Conservation (phyloP, 2,113 vertebrate species). For the Psammodynastes pulverulentus region DNA sequence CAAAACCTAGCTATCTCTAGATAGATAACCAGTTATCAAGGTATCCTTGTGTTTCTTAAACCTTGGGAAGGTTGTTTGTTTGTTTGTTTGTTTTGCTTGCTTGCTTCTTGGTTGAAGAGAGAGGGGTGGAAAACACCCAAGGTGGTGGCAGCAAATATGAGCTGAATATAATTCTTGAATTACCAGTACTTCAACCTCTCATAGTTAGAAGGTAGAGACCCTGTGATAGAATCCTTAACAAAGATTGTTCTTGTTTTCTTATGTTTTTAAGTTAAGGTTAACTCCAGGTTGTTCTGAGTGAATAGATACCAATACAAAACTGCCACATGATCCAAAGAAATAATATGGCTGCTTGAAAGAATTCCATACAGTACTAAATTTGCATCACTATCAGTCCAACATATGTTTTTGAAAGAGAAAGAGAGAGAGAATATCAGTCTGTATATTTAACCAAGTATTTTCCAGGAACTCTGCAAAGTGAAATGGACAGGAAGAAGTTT, state of each 20-base stretch:
- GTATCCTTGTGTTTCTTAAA: neutral
- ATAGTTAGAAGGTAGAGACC: neutral
- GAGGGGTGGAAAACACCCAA: neutral
- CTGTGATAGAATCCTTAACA: neutral
- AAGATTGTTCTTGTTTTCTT: neutral
- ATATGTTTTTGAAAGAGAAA: neutral
- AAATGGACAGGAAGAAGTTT: neutral
- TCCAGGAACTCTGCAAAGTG: neutral
- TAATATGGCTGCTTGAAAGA: neutral
- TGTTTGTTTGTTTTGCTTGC: neutral
- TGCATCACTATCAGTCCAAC: neutral
- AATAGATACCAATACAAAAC: neutral
- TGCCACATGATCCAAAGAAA: neutral
- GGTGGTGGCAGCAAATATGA: neutral
- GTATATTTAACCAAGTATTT: neutral
- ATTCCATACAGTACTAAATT: neutral
- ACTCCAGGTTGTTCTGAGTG: neutral
- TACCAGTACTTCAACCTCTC: too few species aligned
- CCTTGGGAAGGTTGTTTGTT: neutral
- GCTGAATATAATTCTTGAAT: neutral
- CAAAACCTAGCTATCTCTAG: neutral
- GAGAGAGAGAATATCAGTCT: neutral
- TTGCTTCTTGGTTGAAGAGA: neutral
- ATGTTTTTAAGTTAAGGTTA: neutral
- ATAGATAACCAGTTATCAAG: neutral